Percentiles rank a stretch among this genome's conserved stretches.
Evolutionary conservation across 2,113 vertebrate species (phyloP).

Genomic region (Vicugna pacos): DNA sequence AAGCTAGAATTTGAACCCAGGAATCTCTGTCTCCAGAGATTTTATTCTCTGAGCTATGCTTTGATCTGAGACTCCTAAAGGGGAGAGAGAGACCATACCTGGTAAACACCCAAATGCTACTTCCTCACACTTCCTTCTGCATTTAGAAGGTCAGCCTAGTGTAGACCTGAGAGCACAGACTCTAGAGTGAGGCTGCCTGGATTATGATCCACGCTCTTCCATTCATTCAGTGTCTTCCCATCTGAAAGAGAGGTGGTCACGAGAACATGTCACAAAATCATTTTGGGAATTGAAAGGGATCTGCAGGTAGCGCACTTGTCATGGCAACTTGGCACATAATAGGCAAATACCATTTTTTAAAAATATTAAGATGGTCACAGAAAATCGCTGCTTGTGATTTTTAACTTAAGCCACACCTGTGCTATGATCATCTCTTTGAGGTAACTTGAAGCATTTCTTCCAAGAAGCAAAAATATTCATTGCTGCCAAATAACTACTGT

Average conservation of each 20-base stretch:
- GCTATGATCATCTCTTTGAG: not conserved
- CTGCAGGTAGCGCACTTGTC: not conserved
- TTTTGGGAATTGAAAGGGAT: not conserved
- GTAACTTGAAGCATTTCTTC: constrained; percentile 36
- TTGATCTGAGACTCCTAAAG: not conserved
- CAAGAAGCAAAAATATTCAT: constrained; percentile 26
- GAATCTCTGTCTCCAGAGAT: not conserved
- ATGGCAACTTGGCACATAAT: not conserved
- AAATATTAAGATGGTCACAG: not conserved
- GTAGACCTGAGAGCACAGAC: not conserved
- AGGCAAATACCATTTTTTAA: not conserved
- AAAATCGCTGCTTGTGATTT: constrained; percentile 41
- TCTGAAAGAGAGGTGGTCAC: not conserved
- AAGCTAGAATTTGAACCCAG: not conserved
- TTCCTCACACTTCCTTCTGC: not conserved
- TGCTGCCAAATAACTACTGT: not conserved
- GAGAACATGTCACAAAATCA: not conserved
- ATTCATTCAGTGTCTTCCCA: not conserved
- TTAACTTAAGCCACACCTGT: constrained; percentile 6
- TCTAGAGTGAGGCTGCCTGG: not conserved
- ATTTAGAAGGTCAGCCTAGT: not conserved
- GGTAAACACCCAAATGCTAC: not conserved
- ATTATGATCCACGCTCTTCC: not conserved
- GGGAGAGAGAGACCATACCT: not conserved
- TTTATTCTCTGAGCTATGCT: not conserved